Percentiles rank a stretch among this genome's conserved stretches.
Evolutionary conservation across 2,797 vertebrate genomes (phyloP).

Genomic region (Chromis chromis): DNA sequence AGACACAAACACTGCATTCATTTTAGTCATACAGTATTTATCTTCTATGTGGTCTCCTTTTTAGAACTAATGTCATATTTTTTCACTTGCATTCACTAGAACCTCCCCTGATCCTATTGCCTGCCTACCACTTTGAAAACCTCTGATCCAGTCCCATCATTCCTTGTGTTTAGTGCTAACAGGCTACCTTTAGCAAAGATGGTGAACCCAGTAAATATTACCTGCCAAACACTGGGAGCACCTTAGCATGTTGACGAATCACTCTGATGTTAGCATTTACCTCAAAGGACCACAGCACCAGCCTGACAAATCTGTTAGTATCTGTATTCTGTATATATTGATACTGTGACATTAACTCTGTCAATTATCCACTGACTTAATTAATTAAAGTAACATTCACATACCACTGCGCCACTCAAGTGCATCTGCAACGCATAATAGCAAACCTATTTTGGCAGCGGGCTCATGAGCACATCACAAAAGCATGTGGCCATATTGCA

Average conservation of each 20-base stretch:
- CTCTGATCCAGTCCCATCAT: neutral
- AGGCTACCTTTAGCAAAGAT: neutral
- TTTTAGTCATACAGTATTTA: no score
- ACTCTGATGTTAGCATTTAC: no score
- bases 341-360: slow-evolving; percentile 12
- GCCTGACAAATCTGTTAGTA: neutral
- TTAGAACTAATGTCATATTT: no score
- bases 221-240: neutral
- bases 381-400: slow-evolving; percentile 15
- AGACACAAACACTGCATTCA: no score
- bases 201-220: neutral
- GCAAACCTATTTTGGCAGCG: neutral
- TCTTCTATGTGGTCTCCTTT: no score
- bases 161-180: neutral
- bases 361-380: slow-evolving; percentile 22
- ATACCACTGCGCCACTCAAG: slow-evolving; percentile 3
- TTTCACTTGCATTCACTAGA: no score
- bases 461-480: slow-evolving; percentile 36
- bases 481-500: slow-evolving; percentile 26
- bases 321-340: neutral
- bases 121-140: no score
- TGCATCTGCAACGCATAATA: neutral
- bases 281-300: neutral
- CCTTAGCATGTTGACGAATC: neutral
- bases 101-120: no score